Evolutionary conservation across 2,113 vertebrate genomes (phyloP).

Genomic region (Camarhynchus parvulus): DNA sequence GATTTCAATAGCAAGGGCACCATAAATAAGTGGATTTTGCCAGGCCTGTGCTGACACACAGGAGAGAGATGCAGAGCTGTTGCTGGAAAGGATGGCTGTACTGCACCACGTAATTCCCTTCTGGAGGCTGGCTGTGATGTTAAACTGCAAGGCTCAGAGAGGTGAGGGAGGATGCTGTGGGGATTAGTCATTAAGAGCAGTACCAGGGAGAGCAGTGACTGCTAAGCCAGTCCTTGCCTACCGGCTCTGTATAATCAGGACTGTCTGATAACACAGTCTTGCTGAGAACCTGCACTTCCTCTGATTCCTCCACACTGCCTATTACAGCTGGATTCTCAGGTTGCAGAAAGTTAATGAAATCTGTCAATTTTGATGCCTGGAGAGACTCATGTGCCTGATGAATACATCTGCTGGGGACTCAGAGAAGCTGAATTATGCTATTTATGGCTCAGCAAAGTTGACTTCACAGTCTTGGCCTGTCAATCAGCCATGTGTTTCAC

Average conservation of each 20-base stretch:
- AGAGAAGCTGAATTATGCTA: conserved; percentile 25
- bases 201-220: not conserved
- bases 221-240: conserved; percentile 24
- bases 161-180: conserved; percentile 30
- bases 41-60: not conserved
- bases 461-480: not conserved
- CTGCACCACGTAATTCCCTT: not conserved
- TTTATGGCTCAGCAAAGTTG: conserved; percentile 3
- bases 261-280: conserved; percentile 26
- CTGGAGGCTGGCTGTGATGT: not conserved
- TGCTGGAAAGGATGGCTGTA: not conserved
- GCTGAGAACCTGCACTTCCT: conserved; percentile 1
- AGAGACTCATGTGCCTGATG: not conserved
- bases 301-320: not conserved
- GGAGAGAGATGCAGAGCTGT: not conserved
- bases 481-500: not conserved
- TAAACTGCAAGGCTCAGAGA: conserved; percentile 33
- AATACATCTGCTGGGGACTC: conserved; percentile 3
- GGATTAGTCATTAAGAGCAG: conserved; percentile 38
- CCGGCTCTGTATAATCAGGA: not conserved
- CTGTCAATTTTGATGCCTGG: conserved; percentile 37
- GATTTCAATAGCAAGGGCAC: not conserved
- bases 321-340: conserved; percentile 39
- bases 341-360: conserved; percentile 55
- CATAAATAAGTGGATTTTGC: not conserved